phyloP scores from a whole-genome alignment of 1,140 invertebrate species.

The Drosophila lacteicornis region DNA sequence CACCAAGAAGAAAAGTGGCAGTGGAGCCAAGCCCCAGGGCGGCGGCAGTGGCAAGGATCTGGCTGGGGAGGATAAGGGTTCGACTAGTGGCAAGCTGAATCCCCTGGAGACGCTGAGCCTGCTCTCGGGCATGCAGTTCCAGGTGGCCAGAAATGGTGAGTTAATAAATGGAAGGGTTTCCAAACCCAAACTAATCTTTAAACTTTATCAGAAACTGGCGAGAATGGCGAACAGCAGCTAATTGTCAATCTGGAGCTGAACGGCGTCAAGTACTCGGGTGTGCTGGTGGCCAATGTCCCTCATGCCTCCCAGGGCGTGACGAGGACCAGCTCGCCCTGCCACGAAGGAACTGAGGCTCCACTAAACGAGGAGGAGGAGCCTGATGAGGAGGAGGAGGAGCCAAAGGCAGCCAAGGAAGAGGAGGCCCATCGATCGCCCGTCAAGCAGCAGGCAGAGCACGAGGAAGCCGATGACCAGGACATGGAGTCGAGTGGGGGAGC shows the following conservation, averaged over 20 bases:
- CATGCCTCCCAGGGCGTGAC: slow-evolving; percentile 47
- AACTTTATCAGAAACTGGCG: slow-evolving; percentile 87
- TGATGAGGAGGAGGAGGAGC: slow-evolving; percentile 24
- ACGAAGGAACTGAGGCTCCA: neutral
- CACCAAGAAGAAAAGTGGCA: slow-evolving; percentile 68
- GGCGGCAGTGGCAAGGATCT: slow-evolving; percentile 28
- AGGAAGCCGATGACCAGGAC: slow-evolving; percentile 49
- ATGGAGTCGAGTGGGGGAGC: slow-evolving; percentile 38
- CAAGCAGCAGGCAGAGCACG: slow-evolving; percentile 30
- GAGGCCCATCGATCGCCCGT: slow-evolving; percentile 35
- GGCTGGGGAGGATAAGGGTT: slow-evolving; percentile 6
- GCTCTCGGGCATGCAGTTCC: slow-evolving; percentile 91
- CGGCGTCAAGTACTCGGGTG: slow-evolving; percentile 95
- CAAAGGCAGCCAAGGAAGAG: slow-evolving; percentile 20
- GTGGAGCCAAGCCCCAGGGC: slow-evolving; percentile 61
- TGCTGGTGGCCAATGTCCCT: slow-evolving; percentile 91
- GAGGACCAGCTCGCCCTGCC: slow-evolving; percentile 25
- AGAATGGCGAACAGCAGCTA: slow-evolving; percentile 93
- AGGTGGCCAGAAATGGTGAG: slow-evolving; percentile 94
- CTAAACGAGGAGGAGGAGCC: slow-evolving; percentile 7
- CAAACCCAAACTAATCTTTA: slow-evolving; percentile 8
- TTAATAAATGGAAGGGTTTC: neutral
- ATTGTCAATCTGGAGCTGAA: slow-evolving; percentile 98
- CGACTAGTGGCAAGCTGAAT: slow-evolving; percentile 47
- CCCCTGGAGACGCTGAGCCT: slow-evolving; percentile 71